A percentile compares a stretch with the other conserved stretches of the same genome.
These are phyloP conservation scores for Lasioglossum albipes DNA, from an alignment of 1,140 invertebrate species.

Conservation along the genomic window DNA sequence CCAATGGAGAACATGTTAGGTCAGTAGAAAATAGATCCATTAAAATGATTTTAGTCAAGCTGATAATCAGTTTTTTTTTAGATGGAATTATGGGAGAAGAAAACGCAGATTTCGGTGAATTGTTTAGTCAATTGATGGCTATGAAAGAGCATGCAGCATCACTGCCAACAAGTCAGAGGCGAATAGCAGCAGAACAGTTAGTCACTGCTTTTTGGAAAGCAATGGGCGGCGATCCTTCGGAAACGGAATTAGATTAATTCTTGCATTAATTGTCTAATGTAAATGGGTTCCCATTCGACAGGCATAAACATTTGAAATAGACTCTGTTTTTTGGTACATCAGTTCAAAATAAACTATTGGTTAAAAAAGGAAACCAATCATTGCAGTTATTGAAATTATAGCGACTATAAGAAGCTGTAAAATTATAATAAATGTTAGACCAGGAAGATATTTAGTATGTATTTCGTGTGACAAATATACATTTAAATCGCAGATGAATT, in stretches of 20 bases:
- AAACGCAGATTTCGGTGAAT: conserved; percentile 82
- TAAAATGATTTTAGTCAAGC: conserved; percentile 14
- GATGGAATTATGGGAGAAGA: conserved; percentile 79
- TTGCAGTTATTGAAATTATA: neutral
- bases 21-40: conserved; percentile 43
- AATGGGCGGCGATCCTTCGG: conserved; percentile 88
- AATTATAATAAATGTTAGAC: neutral
- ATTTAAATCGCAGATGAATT: neutral
- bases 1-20: conserved; percentile 73
- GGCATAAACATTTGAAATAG: neutral
- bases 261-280: conserved; percentile 2
- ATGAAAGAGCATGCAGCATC: conserved; percentile 86
- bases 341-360: neutral
- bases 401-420: neutral
- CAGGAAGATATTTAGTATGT: neutral
- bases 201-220: conserved; percentile 90
- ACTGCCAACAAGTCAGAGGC: conserved; percentile 84
- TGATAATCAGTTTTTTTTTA: conserved; percentile 50
- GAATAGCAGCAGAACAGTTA: conserved; percentile 88
- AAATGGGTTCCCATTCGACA: neutral
- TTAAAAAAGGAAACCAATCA: neutral
- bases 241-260: conserved; percentile 79
- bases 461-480: neutral
- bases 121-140: conserved; percentile 83
- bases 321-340: conserved; percentile 12